Conservation (phyloP, 1,140 invertebrate species). For the Drosophila virilis region DNA sequence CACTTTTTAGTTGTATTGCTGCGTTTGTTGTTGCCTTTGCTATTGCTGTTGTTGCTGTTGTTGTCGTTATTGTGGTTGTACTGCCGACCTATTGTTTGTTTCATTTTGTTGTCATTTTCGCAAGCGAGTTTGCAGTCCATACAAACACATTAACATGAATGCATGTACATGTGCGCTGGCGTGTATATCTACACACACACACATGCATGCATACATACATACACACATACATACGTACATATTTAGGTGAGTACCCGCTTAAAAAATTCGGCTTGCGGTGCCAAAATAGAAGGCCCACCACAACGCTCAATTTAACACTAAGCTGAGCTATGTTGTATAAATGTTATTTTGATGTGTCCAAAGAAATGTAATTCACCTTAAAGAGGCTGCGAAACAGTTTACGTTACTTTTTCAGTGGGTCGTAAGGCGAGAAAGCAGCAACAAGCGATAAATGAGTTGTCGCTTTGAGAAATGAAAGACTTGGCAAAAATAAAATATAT, state of each 20-base stretch:
- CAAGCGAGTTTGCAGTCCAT: constrained; percentile 58
- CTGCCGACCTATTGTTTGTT: constrained; percentile 70
- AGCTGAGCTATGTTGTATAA: neutral
- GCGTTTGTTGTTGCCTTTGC: constrained; percentile 9
- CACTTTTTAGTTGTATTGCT: constrained; percentile 53
- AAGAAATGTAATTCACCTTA: neutral
- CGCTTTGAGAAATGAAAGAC: too few species aligned
- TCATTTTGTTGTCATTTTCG: constrained; percentile 69
- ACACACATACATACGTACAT: neutral
- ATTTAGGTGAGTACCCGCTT: constrained; percentile 19
- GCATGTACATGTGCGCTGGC: neutral
- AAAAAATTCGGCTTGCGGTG: constrained; percentile 4
- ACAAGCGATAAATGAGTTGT: too few species aligned
- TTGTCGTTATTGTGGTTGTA: constrained; percentile 40
- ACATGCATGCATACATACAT: neutral
- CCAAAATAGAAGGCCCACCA: constrained; percentile 2
- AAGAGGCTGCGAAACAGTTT: neutral
- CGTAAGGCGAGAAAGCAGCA: too few species aligned
- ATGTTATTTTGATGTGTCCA: neutral
- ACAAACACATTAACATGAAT: constrained; percentile 20
- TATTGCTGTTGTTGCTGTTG: constrained; percentile 1
- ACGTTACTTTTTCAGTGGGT: too few species aligned
- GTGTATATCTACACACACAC: neutral
- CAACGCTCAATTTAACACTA: neutral
- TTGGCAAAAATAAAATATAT: too few species aligned